Evolutionary conservation across 2,113 vertebrate species (phyloP).

Genomic region (Tupaia chinensis): DNA sequence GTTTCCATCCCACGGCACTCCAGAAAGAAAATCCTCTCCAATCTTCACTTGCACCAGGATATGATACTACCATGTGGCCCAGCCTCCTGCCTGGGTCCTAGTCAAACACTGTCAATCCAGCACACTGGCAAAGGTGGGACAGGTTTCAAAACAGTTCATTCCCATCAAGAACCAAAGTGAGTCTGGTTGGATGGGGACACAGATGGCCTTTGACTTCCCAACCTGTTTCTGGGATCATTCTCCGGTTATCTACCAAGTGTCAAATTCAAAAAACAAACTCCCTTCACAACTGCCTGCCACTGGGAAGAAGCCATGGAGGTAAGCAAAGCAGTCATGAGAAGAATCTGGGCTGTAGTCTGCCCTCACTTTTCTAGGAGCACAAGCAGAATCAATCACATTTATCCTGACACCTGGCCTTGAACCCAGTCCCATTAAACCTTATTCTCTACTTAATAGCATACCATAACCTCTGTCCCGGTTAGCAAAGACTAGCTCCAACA

Average conservation of each 20-base stretch:
- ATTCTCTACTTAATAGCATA: background rate
- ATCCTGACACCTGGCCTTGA: background rate
- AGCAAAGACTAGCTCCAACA: background rate
- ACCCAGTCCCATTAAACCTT: background rate
- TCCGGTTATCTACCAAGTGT: background rate
- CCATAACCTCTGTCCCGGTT: background rate
- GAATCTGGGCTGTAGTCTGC: background rate
- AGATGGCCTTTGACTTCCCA: background rate
- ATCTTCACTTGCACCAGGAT: background rate
- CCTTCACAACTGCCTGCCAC: background rate
- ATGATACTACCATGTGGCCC: background rate
- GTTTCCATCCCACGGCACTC: background rate
- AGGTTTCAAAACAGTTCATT: background rate
- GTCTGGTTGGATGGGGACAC: background rate
- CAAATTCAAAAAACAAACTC: conserved; percentile 27
- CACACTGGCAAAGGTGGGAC: background rate
- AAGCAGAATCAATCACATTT: background rate
- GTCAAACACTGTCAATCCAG: background rate
- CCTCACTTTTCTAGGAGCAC: background rate
- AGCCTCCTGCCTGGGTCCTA: background rate
- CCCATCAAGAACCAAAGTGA: conserved; percentile 17
- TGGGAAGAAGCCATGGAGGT: background rate
- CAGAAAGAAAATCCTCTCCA: background rate
- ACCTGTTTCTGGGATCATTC: background rate
- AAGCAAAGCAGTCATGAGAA: background rate